A percentile compares a stretch with the other conserved stretches of the same genome.
phyloP scores from a whole-genome alignment of 2,113 vertebrate genomes.

The Shinisaurus crocodilurus region DNA sequence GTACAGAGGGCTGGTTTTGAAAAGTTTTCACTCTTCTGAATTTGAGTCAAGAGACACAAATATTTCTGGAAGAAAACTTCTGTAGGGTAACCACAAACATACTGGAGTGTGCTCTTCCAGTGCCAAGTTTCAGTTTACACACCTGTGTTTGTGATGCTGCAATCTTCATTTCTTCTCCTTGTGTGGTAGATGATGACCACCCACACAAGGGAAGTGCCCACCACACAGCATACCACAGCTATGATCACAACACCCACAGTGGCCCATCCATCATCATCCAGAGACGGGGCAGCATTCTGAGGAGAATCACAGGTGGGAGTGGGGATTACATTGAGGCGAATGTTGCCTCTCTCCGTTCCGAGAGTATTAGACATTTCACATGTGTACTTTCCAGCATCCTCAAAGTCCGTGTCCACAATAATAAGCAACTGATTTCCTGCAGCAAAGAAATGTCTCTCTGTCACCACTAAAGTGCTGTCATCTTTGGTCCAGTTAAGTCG shows the following conservation, averaged over 20 bases:
- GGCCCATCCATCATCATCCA: slow-evolving; percentile 91
- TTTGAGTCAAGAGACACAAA: slow-evolving; percentile 45
- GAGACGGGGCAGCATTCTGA: slow-evolving; percentile 73
- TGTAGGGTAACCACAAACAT: slow-evolving; percentile 31
- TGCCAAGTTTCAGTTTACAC: slow-evolving; percentile 62
- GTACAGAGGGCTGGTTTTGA: slow-evolving; percentile 35
- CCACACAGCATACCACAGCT: slow-evolving; percentile 97
- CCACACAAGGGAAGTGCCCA: slow-evolving; percentile 97
- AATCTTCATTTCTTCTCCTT: slow-evolving; percentile 90
- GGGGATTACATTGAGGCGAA: slow-evolving; percentile 88
- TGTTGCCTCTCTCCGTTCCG: slow-evolving; percentile 91
- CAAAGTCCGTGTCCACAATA: slow-evolving; percentile 90
- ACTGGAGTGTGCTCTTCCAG: background rate
- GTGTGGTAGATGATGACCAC: slow-evolving; percentile 99
- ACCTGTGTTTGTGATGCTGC: slow-evolving; percentile 98
- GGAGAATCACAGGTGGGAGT: slow-evolving; percentile 93
- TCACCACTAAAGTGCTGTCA: slow-evolving; percentile 88
- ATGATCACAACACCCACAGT: slow-evolving; percentile 97
- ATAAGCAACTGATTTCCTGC: slow-evolving; percentile 96
- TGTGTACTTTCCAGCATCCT: slow-evolving; percentile 92
- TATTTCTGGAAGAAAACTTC: slow-evolving; percentile 34
- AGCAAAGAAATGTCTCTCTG: slow-evolving; percentile 95
- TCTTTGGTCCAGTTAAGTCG: slow-evolving; percentile 97
- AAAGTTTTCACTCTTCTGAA: slow-evolving; percentile 40
- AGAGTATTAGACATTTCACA: slow-evolving; percentile 97